Percentiles rank a stretch among this genome's conserved stretches.
These are phyloP conservation scores for Rynchops niger DNA, from an alignment of 2,113 vertebrate genomes.

Conservation along the genomic window DNA sequence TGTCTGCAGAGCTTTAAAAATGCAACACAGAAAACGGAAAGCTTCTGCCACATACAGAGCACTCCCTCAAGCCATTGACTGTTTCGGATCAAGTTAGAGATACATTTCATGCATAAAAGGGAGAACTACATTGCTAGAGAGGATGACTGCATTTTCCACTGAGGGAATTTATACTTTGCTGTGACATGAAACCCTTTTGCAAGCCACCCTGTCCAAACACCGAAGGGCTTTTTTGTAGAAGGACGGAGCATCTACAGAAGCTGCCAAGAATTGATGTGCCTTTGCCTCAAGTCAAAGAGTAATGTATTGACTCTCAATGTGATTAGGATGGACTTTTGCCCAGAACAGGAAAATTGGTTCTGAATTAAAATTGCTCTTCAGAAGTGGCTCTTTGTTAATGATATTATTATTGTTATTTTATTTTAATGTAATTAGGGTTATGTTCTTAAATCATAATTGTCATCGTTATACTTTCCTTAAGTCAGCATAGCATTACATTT, in stretches of 20 bases:
- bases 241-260: neutral
- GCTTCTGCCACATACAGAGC: neutral
- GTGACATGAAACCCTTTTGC: neutral
- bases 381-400: conserved; percentile 18
- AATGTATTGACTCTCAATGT: neutral
- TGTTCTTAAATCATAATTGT: conserved; percentile 50
- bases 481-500: conserved; percentile 29
- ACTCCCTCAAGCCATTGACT: neutral
- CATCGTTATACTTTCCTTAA: conserved; percentile 39
- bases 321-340: conserved; percentile 50
- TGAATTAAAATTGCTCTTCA: conserved; percentile 46
- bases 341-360: conserved; percentile 23
- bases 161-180: neutral
- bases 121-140: neutral
- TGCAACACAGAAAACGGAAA: neutral
- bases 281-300: conserved; percentile 20
- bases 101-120: neutral
- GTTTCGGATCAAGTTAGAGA: neutral
- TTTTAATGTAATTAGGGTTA: conserved; percentile 55
- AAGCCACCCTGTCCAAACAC: neutral
- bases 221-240: neutral
- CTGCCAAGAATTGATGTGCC: neutral
- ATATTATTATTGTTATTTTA: conserved; percentile 50
- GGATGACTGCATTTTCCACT: neutral
- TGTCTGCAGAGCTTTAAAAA: conserved; percentile 7